phyloP scores from a whole-genome alignment of 2,113 vertebrate species.

The Cromileptes altivelis region DNA sequence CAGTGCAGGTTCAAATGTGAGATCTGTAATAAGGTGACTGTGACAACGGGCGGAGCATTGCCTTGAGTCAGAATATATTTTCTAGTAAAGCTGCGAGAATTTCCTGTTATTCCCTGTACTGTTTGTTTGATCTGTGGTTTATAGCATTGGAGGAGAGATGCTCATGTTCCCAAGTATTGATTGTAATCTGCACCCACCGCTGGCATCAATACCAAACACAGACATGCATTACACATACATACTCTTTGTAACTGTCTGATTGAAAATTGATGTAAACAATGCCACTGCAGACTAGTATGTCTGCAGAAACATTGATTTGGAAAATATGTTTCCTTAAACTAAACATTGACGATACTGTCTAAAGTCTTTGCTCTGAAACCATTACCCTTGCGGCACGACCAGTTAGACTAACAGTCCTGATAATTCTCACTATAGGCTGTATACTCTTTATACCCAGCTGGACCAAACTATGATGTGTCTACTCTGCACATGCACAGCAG shows the following conservation, averaged over 20 bases:
- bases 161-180: slow-evolving; percentile 7
- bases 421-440: background rate
- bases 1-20: background rate
- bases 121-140: background rate
- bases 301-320: background rate
- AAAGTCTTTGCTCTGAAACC: background rate
- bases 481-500: background rate
- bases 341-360: background rate
- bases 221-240: too few relatives aligned
- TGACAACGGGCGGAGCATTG: background rate
- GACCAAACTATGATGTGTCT: background rate
- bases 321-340: background rate
- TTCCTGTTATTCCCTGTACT: background rate
- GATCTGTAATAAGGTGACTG: background rate
- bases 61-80: slow-evolving; percentile 1
- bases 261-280: slow-evolving; percentile 9
- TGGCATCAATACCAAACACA: background rate
- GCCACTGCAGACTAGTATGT: background rate
- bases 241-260: background rate
- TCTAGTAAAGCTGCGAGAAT: background rate
- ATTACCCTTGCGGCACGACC: background rate
- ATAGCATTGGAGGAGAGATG: background rate
- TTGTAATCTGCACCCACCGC: slow-evolving; percentile 4
- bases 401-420: background rate
- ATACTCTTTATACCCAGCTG: background rate